phyloP scores from a whole-genome alignment of 2,797 vertebrate genomes.

The Lepus townsendii region DNA sequence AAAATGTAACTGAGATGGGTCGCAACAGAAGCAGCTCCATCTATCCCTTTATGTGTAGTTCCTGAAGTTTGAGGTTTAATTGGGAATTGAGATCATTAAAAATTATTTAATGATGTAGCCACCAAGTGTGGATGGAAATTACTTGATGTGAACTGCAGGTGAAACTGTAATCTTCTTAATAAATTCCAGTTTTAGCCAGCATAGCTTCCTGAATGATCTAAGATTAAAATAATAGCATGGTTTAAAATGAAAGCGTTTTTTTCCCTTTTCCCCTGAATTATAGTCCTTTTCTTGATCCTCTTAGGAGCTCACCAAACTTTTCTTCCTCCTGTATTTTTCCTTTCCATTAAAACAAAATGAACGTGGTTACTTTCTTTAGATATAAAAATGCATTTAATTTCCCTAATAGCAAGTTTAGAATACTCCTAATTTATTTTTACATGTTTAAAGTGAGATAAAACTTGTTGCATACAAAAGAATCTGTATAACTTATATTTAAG shows the following conservation, averaged over 20 bases:
- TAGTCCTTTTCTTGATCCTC: slow-evolving; percentile 76
- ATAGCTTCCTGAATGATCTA: slow-evolving; percentile 76
- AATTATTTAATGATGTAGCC: slow-evolving; percentile 67
- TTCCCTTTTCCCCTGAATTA: slow-evolving; percentile 68
- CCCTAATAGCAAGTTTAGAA: slow-evolving; percentile 39
- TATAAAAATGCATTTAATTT: slow-evolving; percentile 62
- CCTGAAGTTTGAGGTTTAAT: slow-evolving; percentile 62
- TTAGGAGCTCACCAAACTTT: slow-evolving; percentile 73
- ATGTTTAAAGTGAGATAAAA: slow-evolving; percentile 48
- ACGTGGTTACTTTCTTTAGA: slow-evolving; percentile 53
- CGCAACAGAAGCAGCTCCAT: slow-evolving; percentile 7
- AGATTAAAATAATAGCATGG: slow-evolving; percentile 81
- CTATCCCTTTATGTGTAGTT: slow-evolving; percentile 51
- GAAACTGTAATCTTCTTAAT: slow-evolving; percentile 82
- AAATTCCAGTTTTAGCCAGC: slow-evolving; percentile 80
- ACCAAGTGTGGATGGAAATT: slow-evolving; percentile 62
- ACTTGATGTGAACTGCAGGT: slow-evolving; percentile 71
- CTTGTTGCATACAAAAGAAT: slow-evolving; percentile 38
- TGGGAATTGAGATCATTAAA: slow-evolving; percentile 60
- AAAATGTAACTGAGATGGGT: slow-evolving; percentile 43
- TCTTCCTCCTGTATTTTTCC: slow-evolving; percentile 77
- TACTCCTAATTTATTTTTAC: slow-evolving; percentile 33
- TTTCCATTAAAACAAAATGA: slow-evolving; percentile 61
- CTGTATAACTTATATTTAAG: slow-evolving; percentile 8
- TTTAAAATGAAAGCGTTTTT: slow-evolving; percentile 51